These are phyloP conservation scores for Parauchenoglanis punctatus DNA, from an alignment of 2,797 vertebrate genomes.

Conservation along the genomic window DNA sequence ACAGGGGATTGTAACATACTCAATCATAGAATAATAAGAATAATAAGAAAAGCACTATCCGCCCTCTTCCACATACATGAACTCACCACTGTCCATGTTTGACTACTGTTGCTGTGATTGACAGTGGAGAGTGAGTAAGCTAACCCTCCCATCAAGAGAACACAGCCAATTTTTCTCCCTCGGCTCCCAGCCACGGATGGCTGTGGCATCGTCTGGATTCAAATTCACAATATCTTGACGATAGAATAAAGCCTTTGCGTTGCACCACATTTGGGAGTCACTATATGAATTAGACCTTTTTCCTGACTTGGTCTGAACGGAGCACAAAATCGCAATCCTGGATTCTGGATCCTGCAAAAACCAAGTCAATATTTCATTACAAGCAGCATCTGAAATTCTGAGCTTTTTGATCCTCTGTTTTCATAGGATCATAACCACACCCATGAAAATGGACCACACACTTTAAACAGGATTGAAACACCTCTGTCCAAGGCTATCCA, in stretches of 20 bases:
- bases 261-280: not conserved
- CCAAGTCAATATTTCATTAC: not conserved
- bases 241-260: not conserved
- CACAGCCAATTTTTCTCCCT: not conserved
- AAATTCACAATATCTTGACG: not conserved
- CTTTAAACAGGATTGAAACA: slow-evolving; percentile 21
- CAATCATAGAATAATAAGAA: too few species aligned
- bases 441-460: not conserved
- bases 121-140: not conserved
- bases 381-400: not conserved
- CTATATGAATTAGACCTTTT: not conserved
- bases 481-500: not conserved
- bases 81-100: not conserved
- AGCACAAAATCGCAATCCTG: not conserved
- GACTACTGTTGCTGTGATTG: not conserved
- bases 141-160: not conserved
- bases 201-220: not conserved
- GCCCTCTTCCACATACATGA: not conserved
- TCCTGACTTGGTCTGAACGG: not conserved
- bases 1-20: not conserved
- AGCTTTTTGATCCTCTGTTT: not conserved
- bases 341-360: not conserved
- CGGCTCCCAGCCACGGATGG: not conserved
- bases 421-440: not conserved
- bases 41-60: too few species aligned